Evolutionary conservation across 2,797 vertebrate genomes (phyloP), one percentile per base, ranked within the genome.

Genomic region (Columba guinea): DNA sequence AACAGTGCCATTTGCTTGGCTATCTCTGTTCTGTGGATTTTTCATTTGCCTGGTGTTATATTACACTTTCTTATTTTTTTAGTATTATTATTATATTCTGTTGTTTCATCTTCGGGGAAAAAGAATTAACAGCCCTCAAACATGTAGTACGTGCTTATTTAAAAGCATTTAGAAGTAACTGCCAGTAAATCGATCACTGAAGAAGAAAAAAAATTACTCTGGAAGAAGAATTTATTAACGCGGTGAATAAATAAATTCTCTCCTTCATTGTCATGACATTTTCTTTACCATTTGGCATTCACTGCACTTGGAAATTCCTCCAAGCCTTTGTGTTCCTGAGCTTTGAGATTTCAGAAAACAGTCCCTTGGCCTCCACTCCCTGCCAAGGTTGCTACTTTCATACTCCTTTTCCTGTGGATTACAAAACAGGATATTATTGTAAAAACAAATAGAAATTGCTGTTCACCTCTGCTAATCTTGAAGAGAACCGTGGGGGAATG

Each of bases 341-440:
- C 75, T 92, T 34, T 83, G 87, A 94, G 89, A 94, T 49, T 92
- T 91, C 84, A 95, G 86, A 93, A 93, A 93, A 77, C 55, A 92
- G 92, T 76, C 30, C 75, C 68, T 30, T 95, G 91, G 90, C 64
- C 81, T 13, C 46, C 24, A 59, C 7, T 69, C 68, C 51, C 69
- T 92, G 94, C 94, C 96, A 96, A 92, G 92, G 87, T 64, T 95
- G 87, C 73, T 95, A 88, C 90, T 97, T 96, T 93, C 94, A 92
- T 92, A 90, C 91, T 97, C 95, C 90, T 96, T 96, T 96, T 97
- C 96, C 96, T 96, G 96, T 86, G 90, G 90, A 95, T 95, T 97
- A 94, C 90, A 95, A 95, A 95, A 91, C 96, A 97, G 96, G 96
- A 97, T 96, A 94, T 96, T 90, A 94, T 90, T 96, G 75, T 92